Base-by-base conservation (phyloP, 2,113 vertebrate species). In the Nicator chloris region DNA sequence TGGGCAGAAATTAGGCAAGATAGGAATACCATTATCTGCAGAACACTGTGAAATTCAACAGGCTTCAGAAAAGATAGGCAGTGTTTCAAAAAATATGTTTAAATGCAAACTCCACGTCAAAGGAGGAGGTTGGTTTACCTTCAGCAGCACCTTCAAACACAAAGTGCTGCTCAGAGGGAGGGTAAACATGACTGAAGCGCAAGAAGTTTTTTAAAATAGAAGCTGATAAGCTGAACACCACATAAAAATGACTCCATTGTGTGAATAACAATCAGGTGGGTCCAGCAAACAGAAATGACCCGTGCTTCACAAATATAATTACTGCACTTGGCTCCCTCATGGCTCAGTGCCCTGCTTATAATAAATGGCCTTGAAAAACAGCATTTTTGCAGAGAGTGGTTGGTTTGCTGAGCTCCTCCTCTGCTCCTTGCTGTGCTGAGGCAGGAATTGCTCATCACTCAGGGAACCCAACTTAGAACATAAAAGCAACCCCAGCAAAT, bases 21-120 rank as follows among this genome's bases (percentile, higher is more conserved):
- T 37, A 49, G 71, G 69, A 88, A 93, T 15, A 30, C 13, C 27
- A 4, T 51, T 54, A 47, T 44, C 28, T 65, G 7, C 37, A 64
- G 26, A 90, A 80, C 6, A 19, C 28, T 0, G 4, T 51, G 85
- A 77, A 77, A 72, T 54, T 47, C 44, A 66, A 66, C n/a, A 70
- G 20, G 15, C 57, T 60, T 75, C 26, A 28, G n/a, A 24, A 37
- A 69, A 72, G 37, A 61, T 6, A 49, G n/a, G 63, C 33, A 60
- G 10, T 0, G 0, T 45, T 82, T 53, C 50, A 70, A 83, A 73
- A 42, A 6, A 31, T 3, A 8, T 1, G 5, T 33, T 68, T 31
- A 75, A 79, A 64, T 64, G 49, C 2, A 6, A 87, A 54, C 33
- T 47, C 23, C 24, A 2, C 4, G 51, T 54, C 31, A 51, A 69